Evolutionary conservation across 2,113 vertebrate genomes (phyloP).

Genomic region (Trogon surrucura): DNA sequence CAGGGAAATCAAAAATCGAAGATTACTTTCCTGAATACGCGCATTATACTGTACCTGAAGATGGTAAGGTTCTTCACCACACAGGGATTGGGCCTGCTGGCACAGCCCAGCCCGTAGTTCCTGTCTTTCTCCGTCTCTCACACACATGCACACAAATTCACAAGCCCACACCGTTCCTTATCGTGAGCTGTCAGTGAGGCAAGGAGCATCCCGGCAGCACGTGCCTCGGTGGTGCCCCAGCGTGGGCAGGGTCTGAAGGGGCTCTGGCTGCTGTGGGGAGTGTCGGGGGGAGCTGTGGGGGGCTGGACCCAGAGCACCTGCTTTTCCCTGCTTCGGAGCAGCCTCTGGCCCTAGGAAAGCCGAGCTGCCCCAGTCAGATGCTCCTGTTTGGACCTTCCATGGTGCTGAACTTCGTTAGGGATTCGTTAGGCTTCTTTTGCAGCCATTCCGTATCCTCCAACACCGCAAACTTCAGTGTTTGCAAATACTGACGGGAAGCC

Average conservation of each 20-base stretch:
- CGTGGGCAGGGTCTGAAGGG: not conserved
- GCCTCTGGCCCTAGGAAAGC: not conserved
- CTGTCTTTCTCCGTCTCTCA: not conserved
- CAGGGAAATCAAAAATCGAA: conserved; percentile 99
- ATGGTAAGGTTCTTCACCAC: conserved; percentile 81
- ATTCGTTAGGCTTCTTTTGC: not conserved
- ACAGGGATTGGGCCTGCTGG: not conserved
- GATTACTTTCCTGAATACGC: conserved; percentile 98
- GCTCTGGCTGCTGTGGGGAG: not conserved
- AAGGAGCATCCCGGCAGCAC: not conserved
- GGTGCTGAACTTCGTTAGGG: not conserved
- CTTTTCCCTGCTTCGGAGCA: not conserved
- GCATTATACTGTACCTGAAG: conserved; percentile 97
- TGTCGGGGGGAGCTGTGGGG: accelerated
- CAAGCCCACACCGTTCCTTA: not conserved
- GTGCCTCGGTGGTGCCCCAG: not conserved
- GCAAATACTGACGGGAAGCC: not conserved
- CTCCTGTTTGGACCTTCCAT: not conserved
- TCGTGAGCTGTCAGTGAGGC: not conserved
- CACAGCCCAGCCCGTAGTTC: not conserved
- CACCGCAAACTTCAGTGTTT: not conserved
- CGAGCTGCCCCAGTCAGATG: not conserved
- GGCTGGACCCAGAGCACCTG: not conserved
- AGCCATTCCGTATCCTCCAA: not conserved
- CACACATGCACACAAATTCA: not conserved